These are phyloP conservation scores for Macrotis lagotis DNA, from an alignment of 2,113 vertebrate species.

Conservation along the genomic window DNA sequence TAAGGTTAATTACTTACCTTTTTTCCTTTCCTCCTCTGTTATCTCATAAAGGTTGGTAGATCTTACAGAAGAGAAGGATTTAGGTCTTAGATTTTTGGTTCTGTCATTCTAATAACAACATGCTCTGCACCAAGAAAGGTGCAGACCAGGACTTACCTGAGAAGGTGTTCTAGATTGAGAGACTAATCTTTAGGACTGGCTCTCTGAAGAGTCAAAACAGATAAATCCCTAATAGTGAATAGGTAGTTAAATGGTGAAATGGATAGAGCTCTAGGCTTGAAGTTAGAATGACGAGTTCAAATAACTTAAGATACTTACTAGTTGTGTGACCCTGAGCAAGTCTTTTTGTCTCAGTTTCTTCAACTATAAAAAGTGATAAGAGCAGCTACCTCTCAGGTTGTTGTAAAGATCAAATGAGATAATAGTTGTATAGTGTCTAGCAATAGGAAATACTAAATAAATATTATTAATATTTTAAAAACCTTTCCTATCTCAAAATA, in stretches of 20 bases:
- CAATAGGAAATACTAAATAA: too few relatives aligned
- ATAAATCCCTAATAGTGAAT: neutral
- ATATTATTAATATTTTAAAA: neutral
- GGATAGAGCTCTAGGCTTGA: neutral
- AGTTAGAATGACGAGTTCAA: neutral
- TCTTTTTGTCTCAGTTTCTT: neutral
- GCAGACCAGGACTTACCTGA: neutral
- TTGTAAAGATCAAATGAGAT: too few relatives aligned
- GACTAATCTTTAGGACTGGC: neutral
- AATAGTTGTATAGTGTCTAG: too few relatives aligned
- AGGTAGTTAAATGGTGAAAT: neutral
- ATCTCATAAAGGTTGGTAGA: neutral
- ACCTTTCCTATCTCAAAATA: neutral
- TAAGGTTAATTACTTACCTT: neutral
- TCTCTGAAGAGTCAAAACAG: neutral
- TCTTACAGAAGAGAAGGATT: neutral
- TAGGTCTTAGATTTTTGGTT: neutral
- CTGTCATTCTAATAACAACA: neutral
- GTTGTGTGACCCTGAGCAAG: neutral
- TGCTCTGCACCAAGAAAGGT: neutral
- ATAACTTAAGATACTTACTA: neutral
- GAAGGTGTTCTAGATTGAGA: neutral
- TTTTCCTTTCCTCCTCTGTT: neutral
- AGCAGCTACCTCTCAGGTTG: too few relatives aligned
- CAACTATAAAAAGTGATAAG: too few relatives aligned